These are phyloP conservation scores for Hofmannophila pseudospretella DNA, from an alignment of 2,888 invertebrate genomes.

Conservation along the genomic window DNA sequence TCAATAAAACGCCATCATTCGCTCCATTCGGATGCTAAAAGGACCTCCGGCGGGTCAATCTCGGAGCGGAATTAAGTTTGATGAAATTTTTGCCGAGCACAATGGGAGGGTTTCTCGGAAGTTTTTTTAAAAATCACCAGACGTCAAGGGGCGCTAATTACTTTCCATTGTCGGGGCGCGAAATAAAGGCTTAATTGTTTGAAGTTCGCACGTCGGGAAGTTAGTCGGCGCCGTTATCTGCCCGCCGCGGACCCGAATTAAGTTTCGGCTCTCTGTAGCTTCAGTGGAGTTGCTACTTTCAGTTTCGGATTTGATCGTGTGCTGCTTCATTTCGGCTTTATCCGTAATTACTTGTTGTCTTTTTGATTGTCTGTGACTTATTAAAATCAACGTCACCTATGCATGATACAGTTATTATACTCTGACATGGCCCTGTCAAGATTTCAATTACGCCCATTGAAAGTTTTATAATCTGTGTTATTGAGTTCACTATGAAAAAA, in stretches of 20 bases:
- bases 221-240: constrained; percentile 10
- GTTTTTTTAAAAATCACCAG: constrained; percentile 44
- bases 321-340: no score
- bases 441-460: no score
- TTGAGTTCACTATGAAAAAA: no score
- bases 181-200: constrained; percentile 66
- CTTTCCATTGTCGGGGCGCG: constrained; percentile 54
- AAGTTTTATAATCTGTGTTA: no score
- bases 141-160: constrained; percentile 56
- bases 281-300: constrained; percentile 7
- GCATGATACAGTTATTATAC: no score
- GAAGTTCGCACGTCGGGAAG: constrained; percentile 32
- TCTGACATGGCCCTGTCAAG: no score
- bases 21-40: constrained; percentile 45
- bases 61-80: constrained; percentile 29
- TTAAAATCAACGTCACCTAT: no score
- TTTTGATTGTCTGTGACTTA: no score
- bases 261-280: background rate
- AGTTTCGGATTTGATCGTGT: constrained; percentile 6
- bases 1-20: constrained; percentile 38
- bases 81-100: constrained; percentile 36
- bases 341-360: no score
- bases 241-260: background rate
- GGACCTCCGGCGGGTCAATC: constrained; percentile 39
- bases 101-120: constrained; percentile 36